Percentiles rank a stretch among this genome's conserved stretches.
Evolutionary conservation across 2,888 invertebrate genomes (phyloP).

Genomic region (Carpatolechia fugitivella): DNA sequence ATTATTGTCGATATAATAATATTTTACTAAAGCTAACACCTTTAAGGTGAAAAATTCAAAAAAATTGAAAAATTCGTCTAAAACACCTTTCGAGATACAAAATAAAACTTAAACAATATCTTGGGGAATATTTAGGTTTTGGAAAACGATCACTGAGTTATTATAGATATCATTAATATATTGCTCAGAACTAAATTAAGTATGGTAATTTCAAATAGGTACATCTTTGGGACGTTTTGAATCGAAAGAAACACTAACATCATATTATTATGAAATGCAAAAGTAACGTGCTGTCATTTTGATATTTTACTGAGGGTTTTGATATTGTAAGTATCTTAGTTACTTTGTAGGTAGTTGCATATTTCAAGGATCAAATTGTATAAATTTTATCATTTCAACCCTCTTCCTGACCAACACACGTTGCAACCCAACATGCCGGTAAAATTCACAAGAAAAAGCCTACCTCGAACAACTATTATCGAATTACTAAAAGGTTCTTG

Average conservation of each 20-base stretch:
- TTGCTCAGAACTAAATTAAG: slow-evolving; percentile 27
- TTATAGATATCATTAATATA: background rate
- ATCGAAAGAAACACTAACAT: background rate
- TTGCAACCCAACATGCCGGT: too few species aligned
- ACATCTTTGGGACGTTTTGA: slow-evolving; percentile 43
- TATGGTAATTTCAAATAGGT: slow-evolving; percentile 46
- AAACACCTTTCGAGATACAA: slow-evolving; percentile 19
- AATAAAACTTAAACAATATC: slow-evolving; percentile 22
- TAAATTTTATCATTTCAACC: too few species aligned
- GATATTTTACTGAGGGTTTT: too few species aligned
- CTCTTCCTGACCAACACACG: too few species aligned
- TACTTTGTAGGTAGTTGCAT: too few species aligned
- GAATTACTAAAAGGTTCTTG: background rate
- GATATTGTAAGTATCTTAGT: too few species aligned
- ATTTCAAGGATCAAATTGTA: too few species aligned
- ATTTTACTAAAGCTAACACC: slow-evolving; percentile 2
- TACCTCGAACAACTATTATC: too few species aligned
- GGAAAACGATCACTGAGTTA: slow-evolving; percentile 32
- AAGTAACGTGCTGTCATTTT: too few species aligned
- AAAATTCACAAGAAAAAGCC: too few species aligned
- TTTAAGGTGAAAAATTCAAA: background rate
- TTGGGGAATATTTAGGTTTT: slow-evolving; percentile 33
- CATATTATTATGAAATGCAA: background rate
- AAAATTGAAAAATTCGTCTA: background rate
- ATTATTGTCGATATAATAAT: slow-evolving; percentile 18